phyloP scores from a whole-genome alignment of 2,113 vertebrate species.

The Calonectris borealis region DNA sequence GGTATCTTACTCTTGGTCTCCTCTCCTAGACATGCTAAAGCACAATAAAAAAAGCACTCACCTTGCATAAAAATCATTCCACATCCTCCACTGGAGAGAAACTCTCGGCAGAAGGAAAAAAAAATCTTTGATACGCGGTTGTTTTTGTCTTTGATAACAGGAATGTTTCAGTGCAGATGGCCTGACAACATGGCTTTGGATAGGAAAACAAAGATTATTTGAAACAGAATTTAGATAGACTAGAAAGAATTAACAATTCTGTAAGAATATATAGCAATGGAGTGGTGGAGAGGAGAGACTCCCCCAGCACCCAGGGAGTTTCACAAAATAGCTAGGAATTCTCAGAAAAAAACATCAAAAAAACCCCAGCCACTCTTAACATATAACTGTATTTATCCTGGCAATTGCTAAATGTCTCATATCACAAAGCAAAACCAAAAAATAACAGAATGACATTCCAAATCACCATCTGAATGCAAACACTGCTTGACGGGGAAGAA shows the following conservation, averaged over 20 bases:
- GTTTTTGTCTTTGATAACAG: neutral
- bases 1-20: neutral
- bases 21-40: neutral
- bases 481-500: neutral
- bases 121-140: neutral
- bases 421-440: constrained; percentile 15
- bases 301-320: neutral
- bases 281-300: neutral
- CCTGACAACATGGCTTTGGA: neutral
- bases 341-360: neutral
- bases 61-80: neutral
- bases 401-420: neutral
- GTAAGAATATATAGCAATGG: neutral
- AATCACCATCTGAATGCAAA: neutral
- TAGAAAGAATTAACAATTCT: neutral
- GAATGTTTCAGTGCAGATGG: neutral
- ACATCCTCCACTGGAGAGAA: neutral
- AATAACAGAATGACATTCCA: neutral
- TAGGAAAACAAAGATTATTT: neutral
- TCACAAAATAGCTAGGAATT: neutral
- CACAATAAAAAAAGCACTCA: neutral
- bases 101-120: neutral
- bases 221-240: neutral
- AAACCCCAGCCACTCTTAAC: neutral
- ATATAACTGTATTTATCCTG: neutral